These are phyloP conservation scores for Homarus americanus DNA, from an alignment of 1,140 invertebrate genomes.

Conservation along the genomic window DNA sequence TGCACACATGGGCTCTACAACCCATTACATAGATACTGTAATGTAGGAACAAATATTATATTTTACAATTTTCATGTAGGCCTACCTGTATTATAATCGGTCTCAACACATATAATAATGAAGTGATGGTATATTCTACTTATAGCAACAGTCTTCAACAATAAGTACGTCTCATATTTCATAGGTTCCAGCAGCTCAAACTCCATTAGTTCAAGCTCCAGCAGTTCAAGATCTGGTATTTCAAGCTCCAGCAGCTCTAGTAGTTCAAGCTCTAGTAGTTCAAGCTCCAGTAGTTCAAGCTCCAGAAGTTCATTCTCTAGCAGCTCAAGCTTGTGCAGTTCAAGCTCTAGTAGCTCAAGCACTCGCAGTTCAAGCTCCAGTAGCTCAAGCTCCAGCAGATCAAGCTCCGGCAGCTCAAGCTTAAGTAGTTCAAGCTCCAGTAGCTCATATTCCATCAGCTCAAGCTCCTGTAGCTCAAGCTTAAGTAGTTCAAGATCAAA, in stretches of 20 bases:
- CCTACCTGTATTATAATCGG: no score
- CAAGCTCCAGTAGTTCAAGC: constrained; percentile 19
- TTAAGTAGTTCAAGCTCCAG: background rate
- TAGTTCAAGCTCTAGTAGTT: background rate
- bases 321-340: constrained; percentile 5
- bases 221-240: background rate
- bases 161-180: no score
- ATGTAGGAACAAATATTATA: no score
- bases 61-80: no score
- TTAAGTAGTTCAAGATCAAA: constrained; percentile 3
- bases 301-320: constrained; percentile 8
- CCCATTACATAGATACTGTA: no score
- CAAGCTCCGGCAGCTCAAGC: background rate
- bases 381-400: constrained; percentile 12
- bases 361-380: background rate
- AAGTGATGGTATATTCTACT: no score
- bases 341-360: background rate
- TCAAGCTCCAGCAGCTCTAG: constrained; percentile 35
- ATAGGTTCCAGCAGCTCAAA: background rate
- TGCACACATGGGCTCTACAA: no score
- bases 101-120: no score
- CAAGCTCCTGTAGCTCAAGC: constrained; percentile 2
- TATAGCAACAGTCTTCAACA: no score
- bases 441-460: background rate
- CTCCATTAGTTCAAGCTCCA: background rate